These are phyloP conservation scores for Drosophila rufa DNA, from an alignment of 1,140 invertebrate species.

Conservation along the genomic window DNA sequence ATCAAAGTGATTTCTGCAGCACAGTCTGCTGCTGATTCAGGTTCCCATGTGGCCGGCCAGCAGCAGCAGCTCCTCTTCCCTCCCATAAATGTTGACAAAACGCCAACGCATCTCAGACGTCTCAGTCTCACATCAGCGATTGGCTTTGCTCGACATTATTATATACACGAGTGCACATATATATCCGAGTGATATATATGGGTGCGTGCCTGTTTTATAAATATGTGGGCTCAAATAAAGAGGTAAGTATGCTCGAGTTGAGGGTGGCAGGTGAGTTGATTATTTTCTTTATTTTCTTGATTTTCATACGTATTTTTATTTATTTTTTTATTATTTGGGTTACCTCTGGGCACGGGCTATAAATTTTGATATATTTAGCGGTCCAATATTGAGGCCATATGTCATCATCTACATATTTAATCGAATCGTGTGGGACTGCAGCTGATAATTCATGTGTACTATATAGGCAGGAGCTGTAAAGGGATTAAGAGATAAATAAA, in stretches of 20 bases:
- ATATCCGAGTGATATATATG: constrained; percentile 50
- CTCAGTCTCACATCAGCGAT: constrained; percentile 53
- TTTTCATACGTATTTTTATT: constrained; percentile 6
- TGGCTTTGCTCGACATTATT: constrained; percentile 67
- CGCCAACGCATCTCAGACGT: constrained; percentile 64
- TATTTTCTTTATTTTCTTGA: constrained; percentile 31
- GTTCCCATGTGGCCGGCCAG: constrained; percentile 28
- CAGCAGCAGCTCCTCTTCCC: constrained; percentile 8
- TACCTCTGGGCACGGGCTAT: constrained; percentile 55
- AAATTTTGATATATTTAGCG: constrained; percentile 59
- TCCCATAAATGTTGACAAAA: constrained; percentile 67
- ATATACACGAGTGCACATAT: constrained; percentile 41
- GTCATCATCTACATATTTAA: constrained; percentile 51
- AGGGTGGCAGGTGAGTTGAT: constrained; percentile 71
- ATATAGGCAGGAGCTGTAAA: constrained; percentile 1
- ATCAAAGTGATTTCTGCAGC: constrained; percentile 75
- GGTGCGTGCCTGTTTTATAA: constrained; percentile 79
- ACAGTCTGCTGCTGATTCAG: constrained; percentile 24
- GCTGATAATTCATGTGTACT: constrained; percentile 6
- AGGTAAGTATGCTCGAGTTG: constrained; percentile 58
- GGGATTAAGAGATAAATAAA: constrained; percentile 18
- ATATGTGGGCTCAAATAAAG: constrained; percentile 73
- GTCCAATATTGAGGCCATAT: constrained; percentile 47
- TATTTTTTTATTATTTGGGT: constrained; percentile 45
- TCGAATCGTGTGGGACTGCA: constrained; percentile 38